phyloP scores from a whole-genome alignment of 2,888 invertebrate genomes.

The Limenitis camilla region DNA sequence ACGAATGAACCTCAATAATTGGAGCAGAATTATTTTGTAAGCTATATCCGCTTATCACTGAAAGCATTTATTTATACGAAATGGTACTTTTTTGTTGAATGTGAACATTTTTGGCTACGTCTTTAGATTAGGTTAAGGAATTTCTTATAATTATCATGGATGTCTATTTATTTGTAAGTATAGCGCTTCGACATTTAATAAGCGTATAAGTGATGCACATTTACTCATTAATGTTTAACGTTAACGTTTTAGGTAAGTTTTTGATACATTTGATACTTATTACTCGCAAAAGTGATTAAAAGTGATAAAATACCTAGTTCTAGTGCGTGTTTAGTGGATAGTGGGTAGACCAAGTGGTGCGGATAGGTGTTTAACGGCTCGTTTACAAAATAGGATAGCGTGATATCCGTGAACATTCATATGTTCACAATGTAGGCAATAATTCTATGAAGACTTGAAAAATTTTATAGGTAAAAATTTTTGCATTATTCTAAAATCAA shows the following conservation, averaged over 20 bases:
- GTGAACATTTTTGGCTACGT: constrained; percentile 42
- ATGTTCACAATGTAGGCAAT: constrained; percentile 51
- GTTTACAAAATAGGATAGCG: constrained; percentile 26
- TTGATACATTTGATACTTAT: constrained; percentile 74
- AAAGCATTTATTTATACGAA: constrained; percentile 31
- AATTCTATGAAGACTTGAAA: constrained; percentile 68
- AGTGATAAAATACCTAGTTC: constrained; percentile 63
- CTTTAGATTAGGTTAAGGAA: constrained; percentile 55
- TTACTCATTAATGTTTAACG: constrained; percentile 63
- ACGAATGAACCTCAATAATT: constrained; percentile 29
- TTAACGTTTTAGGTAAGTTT: constrained; percentile 62
- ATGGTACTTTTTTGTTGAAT: constrained; percentile 25
- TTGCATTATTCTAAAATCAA: constrained; percentile 57
- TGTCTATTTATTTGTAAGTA: constrained; percentile 69
- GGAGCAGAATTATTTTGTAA: constrained; percentile 25
- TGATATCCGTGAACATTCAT: constrained; percentile 39
- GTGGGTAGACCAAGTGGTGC: constrained; percentile 55
- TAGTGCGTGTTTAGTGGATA: constrained; percentile 61
- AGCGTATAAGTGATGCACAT: constrained; percentile 61
- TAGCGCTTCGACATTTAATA: constrained; percentile 58
- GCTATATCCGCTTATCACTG: constrained; percentile 50
- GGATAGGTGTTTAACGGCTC: constrained; percentile 39
- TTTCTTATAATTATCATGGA: constrained; percentile 62
- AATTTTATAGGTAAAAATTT: constrained; percentile 61
- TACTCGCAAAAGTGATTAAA: constrained; percentile 70